Percentiles rank a stretch among this genome's conserved stretches.
phyloP scores from a whole-genome alignment of 2,888 invertebrate species.

The Dione vanillae region DNA sequence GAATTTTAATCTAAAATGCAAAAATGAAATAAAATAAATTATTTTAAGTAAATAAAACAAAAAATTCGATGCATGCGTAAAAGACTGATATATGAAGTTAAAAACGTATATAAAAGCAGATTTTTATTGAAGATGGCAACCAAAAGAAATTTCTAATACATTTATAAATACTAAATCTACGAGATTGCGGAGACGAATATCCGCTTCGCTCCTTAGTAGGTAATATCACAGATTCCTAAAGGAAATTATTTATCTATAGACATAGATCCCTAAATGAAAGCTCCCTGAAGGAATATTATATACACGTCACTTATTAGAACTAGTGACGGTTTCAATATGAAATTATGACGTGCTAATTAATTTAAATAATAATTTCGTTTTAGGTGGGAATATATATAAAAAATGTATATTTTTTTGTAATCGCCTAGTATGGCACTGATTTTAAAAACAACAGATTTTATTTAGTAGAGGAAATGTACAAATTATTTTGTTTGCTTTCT shows the following conservation, averaged over 20 bases:
- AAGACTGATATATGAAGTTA: background rate
- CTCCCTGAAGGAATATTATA: slow-evolving; percentile 13
- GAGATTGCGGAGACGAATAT: slow-evolving; percentile 58
- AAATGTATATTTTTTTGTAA: too few relatives aligned
- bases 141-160: slow-evolving; percentile 7
- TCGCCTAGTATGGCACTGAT: too few relatives aligned
- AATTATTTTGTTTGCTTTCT: too few relatives aligned
- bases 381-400: too few relatives aligned
- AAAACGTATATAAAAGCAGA: background rate
- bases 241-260: slow-evolving; percentile 49
- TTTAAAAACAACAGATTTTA: too few relatives aligned
- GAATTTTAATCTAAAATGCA: too few relatives aligned
- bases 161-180: slow-evolving; percentile 50
- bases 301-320: background rate
- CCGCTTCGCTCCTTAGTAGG: slow-evolving; percentile 71
- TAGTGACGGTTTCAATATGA: background rate
- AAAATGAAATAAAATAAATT: too few relatives aligned
- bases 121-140: slow-evolving; percentile 11
- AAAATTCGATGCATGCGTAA: too few relatives aligned
- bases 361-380: background rate
- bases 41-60: too few relatives aligned
- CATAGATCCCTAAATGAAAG: slow-evolving; percentile 20
- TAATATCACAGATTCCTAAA: slow-evolving; percentile 82
- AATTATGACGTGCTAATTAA: background rate
- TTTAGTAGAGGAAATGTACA: too few relatives aligned